A percentile compares a stretch with the other conserved stretches of the same genome.
Evolutionary conservation across 2,797 vertebrate species (phyloP).

Genomic region (Cynodonichthys magdalenae): DNA sequence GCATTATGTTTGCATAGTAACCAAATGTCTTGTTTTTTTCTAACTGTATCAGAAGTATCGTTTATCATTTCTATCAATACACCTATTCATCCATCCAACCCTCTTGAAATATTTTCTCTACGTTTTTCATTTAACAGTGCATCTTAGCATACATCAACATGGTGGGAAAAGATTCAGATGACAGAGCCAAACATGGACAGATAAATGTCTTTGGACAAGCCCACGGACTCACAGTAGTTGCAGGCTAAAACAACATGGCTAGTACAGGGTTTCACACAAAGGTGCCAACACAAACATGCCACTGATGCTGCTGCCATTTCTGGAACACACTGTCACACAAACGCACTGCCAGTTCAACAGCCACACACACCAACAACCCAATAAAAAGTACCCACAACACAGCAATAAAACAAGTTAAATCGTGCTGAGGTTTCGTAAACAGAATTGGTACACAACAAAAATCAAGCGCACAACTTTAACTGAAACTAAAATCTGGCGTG

Average conservation of each 20-base stretch:
- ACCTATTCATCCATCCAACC: constrained; percentile 10
- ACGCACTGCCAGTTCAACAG: constrained; percentile 32
- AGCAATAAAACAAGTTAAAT: constrained; percentile 37
- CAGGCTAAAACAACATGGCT: constrained; percentile 35
- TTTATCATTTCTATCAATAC: not conserved
- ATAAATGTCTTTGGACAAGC: constrained; percentile 30
- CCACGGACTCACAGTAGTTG: constrained; percentile 14
- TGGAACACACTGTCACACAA: constrained; percentile 59
- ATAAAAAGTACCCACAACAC: constrained; percentile 46
- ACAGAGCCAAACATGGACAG: constrained; percentile 1
- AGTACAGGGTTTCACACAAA: constrained; percentile 56
- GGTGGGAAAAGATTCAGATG: constrained; percentile 8
- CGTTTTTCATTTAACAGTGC: constrained; percentile 25
- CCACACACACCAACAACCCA: constrained; percentile 29
- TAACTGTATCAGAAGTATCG: no score
- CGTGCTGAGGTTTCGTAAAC: constrained; percentile 3
- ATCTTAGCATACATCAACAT: constrained; percentile 4
- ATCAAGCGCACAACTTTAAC: no score
- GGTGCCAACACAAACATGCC: constrained; percentile 69
- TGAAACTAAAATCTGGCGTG: no score
- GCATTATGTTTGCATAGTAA: not conserved
- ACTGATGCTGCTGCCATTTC: constrained; percentile 67
- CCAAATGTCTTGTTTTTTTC: not conserved
- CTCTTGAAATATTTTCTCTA: not conserved
- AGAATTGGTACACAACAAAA: not conserved